Base-by-base conservation (phyloP, 2,113 vertebrate genomes). In the Leuciscus idus region DNA sequence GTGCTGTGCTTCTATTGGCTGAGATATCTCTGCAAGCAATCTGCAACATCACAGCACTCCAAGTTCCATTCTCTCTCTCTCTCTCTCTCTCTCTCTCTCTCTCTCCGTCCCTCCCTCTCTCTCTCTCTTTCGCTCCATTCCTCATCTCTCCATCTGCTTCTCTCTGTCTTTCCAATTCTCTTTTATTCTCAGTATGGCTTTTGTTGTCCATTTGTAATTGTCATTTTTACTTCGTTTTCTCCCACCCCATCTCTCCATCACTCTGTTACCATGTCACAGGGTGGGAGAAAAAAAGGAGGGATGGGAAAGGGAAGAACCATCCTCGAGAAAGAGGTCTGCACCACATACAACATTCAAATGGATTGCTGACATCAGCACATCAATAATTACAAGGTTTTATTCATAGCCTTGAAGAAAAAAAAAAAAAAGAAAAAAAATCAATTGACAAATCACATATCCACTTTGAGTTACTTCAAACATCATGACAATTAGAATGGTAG, bases 391-490 rank as follows among this genome's bases (percentile, higher is more conserved):
- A 92, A 92, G 89, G 85, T 94, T 95, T 95, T 95, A 95, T 96
- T 95, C 94, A 95, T 96, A 95, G 94, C 94, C 93, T 92, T 91
- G 6, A 30, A 82, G 88, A 92, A 91, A 87, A 91, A 93, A 92
- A 94, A 94, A 91, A 95, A 94, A 87, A 92, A 91, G 87, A 91
- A 93, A 92, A 94, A 94, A 91, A 95, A 94, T 95, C 94, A 94
- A 95, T 95, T 94, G 95, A 95, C 94, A 94, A 96, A 95, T 96
- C 92, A 93, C 92, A 95, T 93, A 95, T 95, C 95, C 94, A 94
- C 94, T 95, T 94, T 94, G 94, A 94, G 93, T 94, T 94, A 91
- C 92, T 94, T 95, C 93, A 95, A 94, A 94, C 89, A 90, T 87
- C 76, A 87, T 91, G 89, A 94, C 92, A 93, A 95, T 94, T 93